Evolutionary conservation across 2,888 invertebrate genomes (phyloP).

Genomic region (Rhaphigaster nebulosa): DNA sequence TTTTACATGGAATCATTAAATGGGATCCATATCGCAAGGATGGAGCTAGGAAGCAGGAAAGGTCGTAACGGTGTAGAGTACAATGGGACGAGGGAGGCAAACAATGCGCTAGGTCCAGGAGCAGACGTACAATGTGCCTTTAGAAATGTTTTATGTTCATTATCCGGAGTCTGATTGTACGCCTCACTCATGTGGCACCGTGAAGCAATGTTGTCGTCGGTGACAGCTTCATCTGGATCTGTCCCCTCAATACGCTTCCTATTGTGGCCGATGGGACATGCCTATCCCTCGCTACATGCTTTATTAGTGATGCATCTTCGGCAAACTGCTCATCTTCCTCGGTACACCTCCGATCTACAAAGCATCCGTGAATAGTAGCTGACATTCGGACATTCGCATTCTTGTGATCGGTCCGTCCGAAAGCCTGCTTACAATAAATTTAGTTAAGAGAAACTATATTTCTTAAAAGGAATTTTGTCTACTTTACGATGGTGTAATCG

Average conservation of each 20-base stretch:
- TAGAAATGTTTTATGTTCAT: conserved; percentile 47
- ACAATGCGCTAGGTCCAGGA: conserved; percentile 26
- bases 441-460: too few relatives aligned
- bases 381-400: neutral
- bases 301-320: conserved; percentile 37
- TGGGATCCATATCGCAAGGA: conserved; percentile 41
- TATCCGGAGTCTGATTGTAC: neutral
- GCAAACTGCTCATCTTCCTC: conserved; percentile 18
- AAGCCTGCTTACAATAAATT: too few relatives aligned
- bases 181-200: neutral
- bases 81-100: neutral
- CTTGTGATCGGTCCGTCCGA: neutral
- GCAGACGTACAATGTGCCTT: conserved; percentile 17
- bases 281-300: neutral
- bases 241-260: conserved; percentile 1
- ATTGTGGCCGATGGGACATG: conserved; percentile 30
- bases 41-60: conserved; percentile 32
- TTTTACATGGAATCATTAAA: conserved; percentile 32
- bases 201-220: neutral
- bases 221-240: conserved; percentile 47
- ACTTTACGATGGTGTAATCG: too few relatives aligned
- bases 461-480: too few relatives aligned
- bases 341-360: neutral
- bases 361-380: neutral
- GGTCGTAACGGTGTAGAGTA: conserved; percentile 49